Evolutionary conservation across 2,888 invertebrate genomes (phyloP).

Genomic region (Limnephilus auricula): DNA sequence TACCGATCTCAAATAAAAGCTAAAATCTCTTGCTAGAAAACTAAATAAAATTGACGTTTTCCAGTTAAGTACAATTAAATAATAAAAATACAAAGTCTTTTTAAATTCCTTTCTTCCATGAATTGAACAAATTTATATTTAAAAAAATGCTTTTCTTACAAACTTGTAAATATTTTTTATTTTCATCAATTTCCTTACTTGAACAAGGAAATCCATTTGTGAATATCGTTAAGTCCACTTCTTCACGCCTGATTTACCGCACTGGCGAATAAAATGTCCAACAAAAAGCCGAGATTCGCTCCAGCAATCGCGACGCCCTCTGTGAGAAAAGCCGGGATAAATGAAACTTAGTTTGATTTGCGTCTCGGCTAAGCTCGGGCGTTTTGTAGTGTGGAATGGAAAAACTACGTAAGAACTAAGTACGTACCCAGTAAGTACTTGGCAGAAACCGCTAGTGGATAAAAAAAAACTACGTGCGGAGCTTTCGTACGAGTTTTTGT

Average conservation of each 20-base stretch:
- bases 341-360: slow-evolving; percentile 34
- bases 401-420: background rate
- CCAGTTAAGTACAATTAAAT: too few species aligned
- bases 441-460: background rate
- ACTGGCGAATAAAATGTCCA: background rate
- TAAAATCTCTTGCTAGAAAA: too few species aligned
- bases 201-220: slow-evolving; percentile 8
- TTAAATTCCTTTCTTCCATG: too few species aligned
- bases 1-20: too few species aligned
- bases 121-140: too few species aligned
- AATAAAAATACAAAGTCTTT: too few species aligned
- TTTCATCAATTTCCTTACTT: background rate
- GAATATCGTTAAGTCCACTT: slow-evolving; percentile 20
- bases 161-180: too few species aligned
- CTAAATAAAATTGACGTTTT: too few species aligned
- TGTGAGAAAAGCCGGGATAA: slow-evolving; percentile 21
- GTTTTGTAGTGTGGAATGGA: background rate
- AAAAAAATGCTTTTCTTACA: too few species aligned
- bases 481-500: background rate
- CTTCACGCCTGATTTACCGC: slow-evolving; percentile 25
- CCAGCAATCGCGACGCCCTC: slow-evolving; percentile 26
- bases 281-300: slow-evolving; percentile 34
- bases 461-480: background rate
- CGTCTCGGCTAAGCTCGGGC: slow-evolving; percentile 18
- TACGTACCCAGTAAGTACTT: background rate